These are phyloP conservation scores for Cyphomyrmex costatus DNA, from an alignment of 1,140 invertebrate species.

Conservation along the genomic window DNA sequence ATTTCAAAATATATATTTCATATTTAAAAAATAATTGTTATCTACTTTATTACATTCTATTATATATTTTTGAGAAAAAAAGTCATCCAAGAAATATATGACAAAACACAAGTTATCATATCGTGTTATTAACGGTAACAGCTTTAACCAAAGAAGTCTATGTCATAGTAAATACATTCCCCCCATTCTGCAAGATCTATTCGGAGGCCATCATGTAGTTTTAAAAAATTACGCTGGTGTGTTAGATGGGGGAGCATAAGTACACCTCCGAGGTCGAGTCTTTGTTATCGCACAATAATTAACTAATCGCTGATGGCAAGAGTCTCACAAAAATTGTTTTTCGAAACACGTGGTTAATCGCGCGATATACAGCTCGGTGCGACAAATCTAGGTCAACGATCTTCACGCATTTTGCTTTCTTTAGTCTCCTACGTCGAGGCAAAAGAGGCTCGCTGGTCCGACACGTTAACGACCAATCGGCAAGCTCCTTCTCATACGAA, in stretches of 20 bases:
- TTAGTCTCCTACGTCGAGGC: constrained; percentile 10
- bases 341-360: background rate
- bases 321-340: constrained; percentile 29
- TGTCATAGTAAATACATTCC: background rate
- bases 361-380: background rate
- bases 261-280: background rate
- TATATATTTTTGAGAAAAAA: constrained; percentile 6
- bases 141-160: background rate
- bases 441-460: constrained; percentile 74
- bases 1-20: too few species aligned
- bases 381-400: constrained; percentile 63
- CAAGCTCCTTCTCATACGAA: constrained; percentile 36
- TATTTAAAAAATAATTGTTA: too few species aligned
- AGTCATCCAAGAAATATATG: background rate
- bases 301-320: background rate
- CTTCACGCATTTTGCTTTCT: constrained; percentile 20
- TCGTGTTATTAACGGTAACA: background rate
- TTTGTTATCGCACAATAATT: background rate
- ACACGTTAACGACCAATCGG: constrained; percentile 72
- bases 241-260: background rate
- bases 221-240: background rate
- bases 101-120: background rate
- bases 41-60: background rate
- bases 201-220: background rate
- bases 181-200: too few species aligned